Base-by-base conservation (phyloP, 2,113 vertebrate species). In the Tragelaphus buxtoni region DNA sequence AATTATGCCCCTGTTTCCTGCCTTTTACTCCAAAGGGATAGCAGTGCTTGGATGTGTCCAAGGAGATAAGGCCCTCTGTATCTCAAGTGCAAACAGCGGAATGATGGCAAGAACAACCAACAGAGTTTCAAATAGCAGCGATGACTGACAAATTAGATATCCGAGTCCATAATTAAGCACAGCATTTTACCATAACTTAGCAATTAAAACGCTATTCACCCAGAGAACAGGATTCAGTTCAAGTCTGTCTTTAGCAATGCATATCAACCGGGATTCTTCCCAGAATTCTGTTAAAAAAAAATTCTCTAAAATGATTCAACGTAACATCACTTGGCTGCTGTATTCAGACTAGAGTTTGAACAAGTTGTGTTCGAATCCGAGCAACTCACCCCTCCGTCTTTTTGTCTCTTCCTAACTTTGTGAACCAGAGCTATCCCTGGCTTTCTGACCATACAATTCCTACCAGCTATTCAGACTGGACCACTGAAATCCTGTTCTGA, bases 11-110 rank as follows among this genome's bases (percentile, higher is more conserved):
- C 90, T 76, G n/a, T 49, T 92, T 97, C 49, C 74, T 51, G 2
- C 47, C 95, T 96, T 92, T 91, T 90, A 95, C 53, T 95, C 77
- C 96, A 82, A 97, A 95, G 79, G 20, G 83, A 98, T 87, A 98
- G 80, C 20, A 26, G 18, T 60, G 17, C 47, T 97, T 83, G 79
- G 86, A 96, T 80, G 24, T 30, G 95, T 90, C 4, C 47, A 63
- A 81, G 91, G 94, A 89, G 94, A 91, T 94, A 51, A 96, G 93
- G 72, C 18, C 63, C 58, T 88, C 72, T 32, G 65, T 39, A 97
- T 91, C 69, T 96, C 85, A 82, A 96, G 94, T 47, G 63, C 76
- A 91, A 96, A 94, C 74, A 90, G 1, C 2, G 63, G 90, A 95
- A 79, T 58, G 89, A 96, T 65, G 53, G 55, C 89, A 95, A 82